Evolutionary conservation across 2,888 invertebrate genomes (phyloP), one percentile per base, ranked within the genome.

Genomic region (Clitarchus hookeri): DNA sequence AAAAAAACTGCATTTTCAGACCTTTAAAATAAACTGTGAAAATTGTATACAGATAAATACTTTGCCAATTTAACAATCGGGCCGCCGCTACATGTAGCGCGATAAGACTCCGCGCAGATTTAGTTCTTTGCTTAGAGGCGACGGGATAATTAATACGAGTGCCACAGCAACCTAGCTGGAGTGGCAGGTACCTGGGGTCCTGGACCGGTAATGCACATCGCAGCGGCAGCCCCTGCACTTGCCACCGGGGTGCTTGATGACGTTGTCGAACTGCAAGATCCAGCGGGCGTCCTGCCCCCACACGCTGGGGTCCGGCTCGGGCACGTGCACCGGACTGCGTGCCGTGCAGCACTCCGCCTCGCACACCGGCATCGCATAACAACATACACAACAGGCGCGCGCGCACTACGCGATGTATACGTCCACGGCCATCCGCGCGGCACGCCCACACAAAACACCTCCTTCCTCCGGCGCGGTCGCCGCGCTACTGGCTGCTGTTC

Each of bases 251-350:
- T 92, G 92, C 86, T 92, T 92, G 78, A 93, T 91, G 88, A 93
- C 91, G 89, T 92, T 92, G 90, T 93, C 93, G 91, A 92, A 93
- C 87, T 92, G 91, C 79, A 92, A 90, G 86, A 93, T 93, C 93
- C 93, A 93, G 86, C 91, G 91, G 88, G 92, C 91, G 89, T 93
- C 92, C 8, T 91, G 90, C 87, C 92, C 92, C 93, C 93, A 93
- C 85, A 92, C 89, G 12, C 36, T n/a, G 26, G 54, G 80, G 36
- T 84, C 86, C 25, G 84, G 84, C 23, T 84, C 86, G 86, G 90
- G 84, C 53, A n/a, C 48, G 65, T 65, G 65, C 36, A 85, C 78
- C 85, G 85, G 85, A 82, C 85, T 84, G 16, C 84, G 77, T 16
- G 79, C 86, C 36, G 84, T 53, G 25, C 83, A 19, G n/a, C 83